A percentile compares a stretch with the other conserved stretches of the same genome.
Evolutionary conservation across 1,140 invertebrate genomes (phyloP).

Genomic region (Nixonia krombeini): DNA sequence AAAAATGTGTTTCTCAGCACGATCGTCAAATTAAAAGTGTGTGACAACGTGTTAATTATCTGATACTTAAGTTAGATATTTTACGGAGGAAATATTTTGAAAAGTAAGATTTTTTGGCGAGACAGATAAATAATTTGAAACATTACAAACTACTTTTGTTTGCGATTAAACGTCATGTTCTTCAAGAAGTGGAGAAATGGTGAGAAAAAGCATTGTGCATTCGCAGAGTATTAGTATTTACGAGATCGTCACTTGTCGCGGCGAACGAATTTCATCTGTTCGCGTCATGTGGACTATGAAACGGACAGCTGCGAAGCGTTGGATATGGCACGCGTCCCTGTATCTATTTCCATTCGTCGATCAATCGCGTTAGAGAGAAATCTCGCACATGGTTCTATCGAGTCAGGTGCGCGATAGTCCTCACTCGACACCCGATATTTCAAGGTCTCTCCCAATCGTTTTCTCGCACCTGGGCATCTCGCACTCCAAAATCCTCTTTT

Average conservation of each 20-base stretch:
- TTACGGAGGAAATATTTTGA: no score
- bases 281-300: constrained; percentile 40
- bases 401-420: constrained; percentile 41
- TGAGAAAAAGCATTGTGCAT: no score
- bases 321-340: constrained; percentile 47
- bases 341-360: constrained; percentile 26
- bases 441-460: constrained; percentile 10
- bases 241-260: background rate
- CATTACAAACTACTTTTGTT: no score
- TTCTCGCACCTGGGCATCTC: background rate
- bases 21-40: no score
- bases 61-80: no score
- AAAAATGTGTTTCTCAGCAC: no score
- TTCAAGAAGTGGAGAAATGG: no score
- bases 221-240: no score
- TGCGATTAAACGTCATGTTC: no score
- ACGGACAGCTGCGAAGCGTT: constrained; percentile 44
- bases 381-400: constrained; percentile 30
- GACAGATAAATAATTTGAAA: no score
- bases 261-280: constrained; percentile 22
- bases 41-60: no score
- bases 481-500: background rate
- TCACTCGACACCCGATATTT: constrained; percentile 13
- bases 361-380: constrained; percentile 40
- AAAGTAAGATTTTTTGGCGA: no score